Percentiles rank a stretch among this genome's conserved stretches.
Conservation (phyloP, 1,140 invertebrate species). For the Acromyrmex charruanus region DNA sequence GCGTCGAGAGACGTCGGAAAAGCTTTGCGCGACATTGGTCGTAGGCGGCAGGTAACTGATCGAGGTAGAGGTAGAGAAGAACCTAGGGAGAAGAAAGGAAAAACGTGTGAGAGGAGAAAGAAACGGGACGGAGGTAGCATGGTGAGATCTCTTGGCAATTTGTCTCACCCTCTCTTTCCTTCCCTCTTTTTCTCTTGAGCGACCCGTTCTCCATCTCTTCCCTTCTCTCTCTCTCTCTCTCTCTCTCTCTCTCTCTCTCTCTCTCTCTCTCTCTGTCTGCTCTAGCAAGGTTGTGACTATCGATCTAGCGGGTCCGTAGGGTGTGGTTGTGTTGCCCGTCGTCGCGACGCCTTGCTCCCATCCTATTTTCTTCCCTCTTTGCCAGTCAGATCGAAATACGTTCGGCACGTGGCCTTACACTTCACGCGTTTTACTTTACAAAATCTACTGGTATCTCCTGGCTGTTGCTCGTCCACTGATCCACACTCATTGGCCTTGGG, state of each 20-base stretch:
- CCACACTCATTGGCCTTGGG: slow-evolving; percentile 24
- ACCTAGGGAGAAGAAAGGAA: background rate
- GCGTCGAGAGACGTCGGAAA: slow-evolving; percentile 32
- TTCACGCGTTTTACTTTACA: slow-evolving; percentile 49
- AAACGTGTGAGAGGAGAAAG: background rate
- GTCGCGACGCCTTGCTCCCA: slow-evolving; percentile 75
- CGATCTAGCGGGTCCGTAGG: slow-evolving; percentile 80
- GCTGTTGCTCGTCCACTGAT: slow-evolving; percentile 40
- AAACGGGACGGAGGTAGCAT: slow-evolving; percentile 58
- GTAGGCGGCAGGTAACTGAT: slow-evolving; percentile 69
- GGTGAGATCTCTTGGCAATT: slow-evolving; percentile 83
- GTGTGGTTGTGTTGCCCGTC: slow-evolving; percentile 83
- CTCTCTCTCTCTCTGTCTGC: slow-evolving; percentile 53
- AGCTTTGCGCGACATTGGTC: slow-evolving; percentile 56
- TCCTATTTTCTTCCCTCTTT: slow-evolving; percentile 35
- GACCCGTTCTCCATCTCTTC: slow-evolving; percentile 56
- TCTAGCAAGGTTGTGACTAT: slow-evolving; percentile 81
- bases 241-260: slow-evolving; percentile 42
- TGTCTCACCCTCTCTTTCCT: slow-evolving; percentile 75
- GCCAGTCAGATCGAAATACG: slow-evolving; percentile 59
- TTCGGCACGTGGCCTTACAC: slow-evolving; percentile 77
- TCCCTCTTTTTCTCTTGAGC: slow-evolving; percentile 5
- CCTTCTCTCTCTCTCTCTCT: slow-evolving; percentile 42
- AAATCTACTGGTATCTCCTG: slow-evolving; percentile 4
- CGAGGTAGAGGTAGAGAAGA: slow-evolving; percentile 37